Percentiles rank a stretch among this genome's conserved stretches.
Evolutionary conservation across 1,140 invertebrate genomes (phyloP).

Genomic region (Catajapyx aquilonaris): DNA sequence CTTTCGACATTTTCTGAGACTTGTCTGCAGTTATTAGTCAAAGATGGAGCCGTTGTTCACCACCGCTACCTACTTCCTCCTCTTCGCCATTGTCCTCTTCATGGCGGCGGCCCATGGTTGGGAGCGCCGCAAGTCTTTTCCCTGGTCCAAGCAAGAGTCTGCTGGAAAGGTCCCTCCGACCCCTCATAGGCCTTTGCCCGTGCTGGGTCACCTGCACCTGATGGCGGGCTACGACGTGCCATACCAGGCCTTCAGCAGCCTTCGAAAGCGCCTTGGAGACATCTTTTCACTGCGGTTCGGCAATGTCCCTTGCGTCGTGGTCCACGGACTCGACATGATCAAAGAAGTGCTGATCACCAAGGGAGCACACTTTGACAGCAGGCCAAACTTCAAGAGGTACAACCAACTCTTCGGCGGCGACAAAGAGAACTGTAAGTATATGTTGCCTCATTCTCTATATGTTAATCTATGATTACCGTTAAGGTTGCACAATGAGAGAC

Average conservation of each 20-base stretch:
- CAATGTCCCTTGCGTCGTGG: constrained; percentile 42
- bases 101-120: not conserved
- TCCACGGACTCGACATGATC: constrained; percentile 48
- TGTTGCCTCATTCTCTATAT: too few relatives aligned
- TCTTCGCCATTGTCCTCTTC: not conserved
- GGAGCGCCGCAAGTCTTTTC: not conserved
- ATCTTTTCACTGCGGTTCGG: constrained; percentile 53
- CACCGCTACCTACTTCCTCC: not conserved
- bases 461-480: too few relatives aligned
- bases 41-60: not conserved
- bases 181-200: constrained; percentile 30
- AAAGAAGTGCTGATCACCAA: constrained; percentile 59
- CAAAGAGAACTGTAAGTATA: constrained; percentile 51
- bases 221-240: constrained; percentile 39
- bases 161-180: not conserved
- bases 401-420: constrained; percentile 37
- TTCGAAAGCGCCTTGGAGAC: constrained; percentile 47
- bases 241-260: constrained; percentile 44
- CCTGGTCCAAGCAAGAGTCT: not conserved
- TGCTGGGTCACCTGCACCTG: constrained; percentile 47
- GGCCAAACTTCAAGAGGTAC: constrained; percentile 55
- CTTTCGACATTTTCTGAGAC: too few relatives aligned
- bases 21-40: too few relatives aligned
- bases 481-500: not conserved
- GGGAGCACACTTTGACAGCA: constrained; percentile 52